Evolutionary conservation across 2,113 vertebrate species (phyloP).

Genomic region (Aegotheles bennettii): DNA sequence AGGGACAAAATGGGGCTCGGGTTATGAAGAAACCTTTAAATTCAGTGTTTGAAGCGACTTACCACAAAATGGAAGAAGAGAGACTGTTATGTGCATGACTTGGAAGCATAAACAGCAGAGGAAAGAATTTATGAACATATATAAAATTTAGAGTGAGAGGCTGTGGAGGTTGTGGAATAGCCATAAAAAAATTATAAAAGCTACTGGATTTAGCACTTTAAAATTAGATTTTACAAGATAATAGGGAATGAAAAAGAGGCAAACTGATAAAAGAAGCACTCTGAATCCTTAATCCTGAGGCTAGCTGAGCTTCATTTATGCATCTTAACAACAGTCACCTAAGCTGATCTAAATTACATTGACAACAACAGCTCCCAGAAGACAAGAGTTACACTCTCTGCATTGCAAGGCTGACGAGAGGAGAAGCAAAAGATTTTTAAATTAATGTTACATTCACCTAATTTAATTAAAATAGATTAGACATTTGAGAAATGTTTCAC

Average conservation of each 20-base stretch:
- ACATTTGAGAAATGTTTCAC: background rate
- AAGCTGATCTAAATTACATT: slow-evolving; percentile 23
- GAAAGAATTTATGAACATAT: background rate
- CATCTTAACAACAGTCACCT: background rate
- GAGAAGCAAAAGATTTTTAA: slow-evolving; percentile 39
- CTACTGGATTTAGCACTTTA: background rate
- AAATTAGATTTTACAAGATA: background rate
- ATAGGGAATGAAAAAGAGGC: background rate
- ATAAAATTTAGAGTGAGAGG: background rate
- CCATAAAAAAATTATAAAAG: background rate
- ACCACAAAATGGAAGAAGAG: background rate
- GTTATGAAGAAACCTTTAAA: background rate
- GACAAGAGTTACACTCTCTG: background rate
- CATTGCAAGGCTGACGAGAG: background rate
- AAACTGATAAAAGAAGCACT: background rate
- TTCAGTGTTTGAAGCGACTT: background rate
- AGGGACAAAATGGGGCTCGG: background rate
- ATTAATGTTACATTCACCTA: background rate
- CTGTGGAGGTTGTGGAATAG: background rate
- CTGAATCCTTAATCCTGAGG: background rate
- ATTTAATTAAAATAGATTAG: slow-evolving; percentile 29
- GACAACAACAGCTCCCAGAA: background rate
- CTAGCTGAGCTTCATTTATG: background rate
- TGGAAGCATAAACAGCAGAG: background rate
- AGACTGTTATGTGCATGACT: background rate